A percentile compares a stretch with the other conserved stretches of the same genome.
phyloP scores from a whole-genome alignment of 1,140 invertebrate genomes.

The Geopemphigus sp. region DNA sequence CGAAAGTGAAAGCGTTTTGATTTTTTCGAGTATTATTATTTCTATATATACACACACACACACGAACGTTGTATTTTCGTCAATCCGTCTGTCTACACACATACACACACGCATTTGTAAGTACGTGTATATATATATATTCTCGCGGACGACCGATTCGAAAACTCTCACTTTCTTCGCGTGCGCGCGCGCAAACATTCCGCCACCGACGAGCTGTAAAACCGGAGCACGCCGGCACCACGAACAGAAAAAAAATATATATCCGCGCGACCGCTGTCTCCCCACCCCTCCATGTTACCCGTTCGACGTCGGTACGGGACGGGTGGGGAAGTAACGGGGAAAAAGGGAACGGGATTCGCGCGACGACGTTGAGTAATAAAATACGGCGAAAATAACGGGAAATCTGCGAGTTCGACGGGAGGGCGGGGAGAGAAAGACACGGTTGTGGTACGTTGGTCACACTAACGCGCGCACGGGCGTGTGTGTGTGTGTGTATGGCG shows the following conservation, averaged over 20 bases:
- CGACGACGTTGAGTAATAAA: constrained; percentile 27
- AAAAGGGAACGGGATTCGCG: neutral
- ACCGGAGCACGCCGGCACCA: neutral
- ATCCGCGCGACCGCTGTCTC: neutral
- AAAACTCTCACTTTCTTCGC: constrained; percentile 45
- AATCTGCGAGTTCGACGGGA: neutral
- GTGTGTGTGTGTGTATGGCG: neutral
- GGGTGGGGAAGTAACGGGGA: too few relatives aligned
- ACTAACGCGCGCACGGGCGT: neutral
- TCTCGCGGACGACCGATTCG: neutral
- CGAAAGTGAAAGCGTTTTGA: constrained; percentile 27
- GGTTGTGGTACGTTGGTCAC: neutral
- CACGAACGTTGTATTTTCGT: neutral
- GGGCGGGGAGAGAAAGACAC: neutral
- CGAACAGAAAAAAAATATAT: too few relatives aligned
- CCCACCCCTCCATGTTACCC: too few relatives aligned
- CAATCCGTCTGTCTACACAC: neutral
- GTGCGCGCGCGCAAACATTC: neutral
- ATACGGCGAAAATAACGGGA: constrained; percentile 20
- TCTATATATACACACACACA: neutral
- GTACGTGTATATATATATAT: neutral
- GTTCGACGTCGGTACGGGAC: too few relatives aligned
- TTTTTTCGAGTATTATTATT: too few relatives aligned
- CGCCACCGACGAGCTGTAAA: neutral
- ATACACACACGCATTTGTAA: too few relatives aligned